Evolutionary conservation across 1,140 invertebrate genomes (phyloP).

Genomic region (Drosophila nigromelanica): DNA sequence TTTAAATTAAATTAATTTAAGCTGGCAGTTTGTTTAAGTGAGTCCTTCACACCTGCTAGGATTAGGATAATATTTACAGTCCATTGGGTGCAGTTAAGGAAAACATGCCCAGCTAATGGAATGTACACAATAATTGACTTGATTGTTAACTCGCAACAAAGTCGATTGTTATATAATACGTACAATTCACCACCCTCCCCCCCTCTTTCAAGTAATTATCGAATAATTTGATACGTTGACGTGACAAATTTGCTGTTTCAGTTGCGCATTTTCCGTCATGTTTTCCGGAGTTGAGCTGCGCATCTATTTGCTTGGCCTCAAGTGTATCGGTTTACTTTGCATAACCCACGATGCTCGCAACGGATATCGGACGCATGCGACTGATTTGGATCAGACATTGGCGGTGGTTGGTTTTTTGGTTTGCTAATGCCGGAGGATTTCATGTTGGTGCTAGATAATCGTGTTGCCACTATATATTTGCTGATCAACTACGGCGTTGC

Average conservation of each 20-base stretch:
- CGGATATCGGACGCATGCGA: conserved; percentile 3
- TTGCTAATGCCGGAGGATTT: background rate
- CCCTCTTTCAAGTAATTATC: background rate
- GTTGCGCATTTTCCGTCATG: conserved; percentile 39
- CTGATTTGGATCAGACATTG: conserved; percentile 12
- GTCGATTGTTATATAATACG: background rate
- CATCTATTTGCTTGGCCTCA: conserved; percentile 53
- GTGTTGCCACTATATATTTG: conserved; percentile 54
- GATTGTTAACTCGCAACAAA: background rate
- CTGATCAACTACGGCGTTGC: conserved; percentile 27
- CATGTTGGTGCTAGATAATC: conserved; percentile 10
- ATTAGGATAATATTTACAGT: too few relatives aligned
- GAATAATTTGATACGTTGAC: background rate
- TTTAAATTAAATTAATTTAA: too few relatives aligned
- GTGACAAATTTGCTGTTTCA: background rate
- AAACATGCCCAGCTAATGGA: background rate
- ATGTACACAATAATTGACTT: conserved; percentile 20
- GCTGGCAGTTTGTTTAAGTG: too few relatives aligned
- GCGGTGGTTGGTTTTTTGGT: conserved; percentile 27
- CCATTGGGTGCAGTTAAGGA: conserved; percentile 2
- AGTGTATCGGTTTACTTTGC: conserved; percentile 55
- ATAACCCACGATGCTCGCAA: conserved; percentile 12
- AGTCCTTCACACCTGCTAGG: too few relatives aligned
- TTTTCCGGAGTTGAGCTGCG: conserved; percentile 50
- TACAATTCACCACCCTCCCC: background rate